Conservation (phyloP, 2,797 vertebrate species). For the Protosalanx chinensis region DNA sequence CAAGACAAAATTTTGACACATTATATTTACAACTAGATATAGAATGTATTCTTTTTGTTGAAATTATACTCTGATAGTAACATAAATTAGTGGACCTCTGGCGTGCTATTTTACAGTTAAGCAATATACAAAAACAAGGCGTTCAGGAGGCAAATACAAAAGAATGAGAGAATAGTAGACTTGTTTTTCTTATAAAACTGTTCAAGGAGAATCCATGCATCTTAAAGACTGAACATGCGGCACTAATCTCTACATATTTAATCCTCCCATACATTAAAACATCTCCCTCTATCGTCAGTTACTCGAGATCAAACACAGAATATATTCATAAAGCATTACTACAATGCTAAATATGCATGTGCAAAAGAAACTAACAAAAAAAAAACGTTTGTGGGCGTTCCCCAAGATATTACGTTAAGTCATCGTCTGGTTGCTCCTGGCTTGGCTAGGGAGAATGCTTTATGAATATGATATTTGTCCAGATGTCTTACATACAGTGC, state of each 20-base stretch:
- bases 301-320: constrained; percentile 67
- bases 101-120: constrained; percentile 74
- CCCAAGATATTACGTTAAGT: constrained; percentile 58
- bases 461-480: constrained; percentile 71
- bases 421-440: constrained; percentile 41
- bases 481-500: constrained; percentile 64
- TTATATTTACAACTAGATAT: constrained; percentile 64
- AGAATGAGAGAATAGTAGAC: constrained; percentile 58
- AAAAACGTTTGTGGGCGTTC: constrained; percentile 41
- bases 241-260: constrained; percentile 69
- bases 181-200: constrained; percentile 61
- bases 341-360: constrained; percentile 67
- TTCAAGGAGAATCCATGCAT: constrained; percentile 67
- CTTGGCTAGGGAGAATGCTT: constrained; percentile 68
- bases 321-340: constrained; percentile 79
- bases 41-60: constrained; percentile 48
- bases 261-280: constrained; percentile 76
- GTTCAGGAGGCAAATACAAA: constrained; percentile 75
- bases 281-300: constrained; percentile 73
- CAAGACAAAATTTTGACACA: constrained; percentile 68
- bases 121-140: constrained; percentile 74
- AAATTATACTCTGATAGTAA: constrained; percentile 66
- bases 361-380: constrained; percentile 47
- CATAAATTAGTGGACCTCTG: constrained; percentile 63
- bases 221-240: constrained; percentile 74